These are phyloP conservation scores for Trichonephila clavata DNA, from an alignment of 1,140 invertebrate species.

Conservation along the genomic window DNA sequence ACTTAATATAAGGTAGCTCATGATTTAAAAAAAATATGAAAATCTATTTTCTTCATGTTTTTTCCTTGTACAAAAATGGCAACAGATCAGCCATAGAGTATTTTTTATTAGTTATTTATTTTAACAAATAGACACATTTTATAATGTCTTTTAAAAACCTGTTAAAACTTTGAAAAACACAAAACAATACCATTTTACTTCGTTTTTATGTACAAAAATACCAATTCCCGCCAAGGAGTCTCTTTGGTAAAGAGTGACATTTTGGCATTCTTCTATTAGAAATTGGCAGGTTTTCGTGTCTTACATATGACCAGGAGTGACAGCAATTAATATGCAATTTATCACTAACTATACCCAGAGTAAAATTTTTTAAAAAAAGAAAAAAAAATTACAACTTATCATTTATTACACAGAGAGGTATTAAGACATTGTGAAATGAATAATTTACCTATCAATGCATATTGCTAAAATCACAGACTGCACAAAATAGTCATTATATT, in stretches of 20 bases:
- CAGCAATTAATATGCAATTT: background rate
- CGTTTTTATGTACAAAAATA: slow-evolving; percentile 53
- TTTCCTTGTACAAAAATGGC: slow-evolving; percentile 30
- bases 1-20: no score
- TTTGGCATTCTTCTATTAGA: background rate
- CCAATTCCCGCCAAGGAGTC: slow-evolving; percentile 27
- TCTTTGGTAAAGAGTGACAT: slow-evolving; percentile 38
- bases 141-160: slow-evolving; percentile 21
- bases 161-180: slow-evolving; percentile 45
- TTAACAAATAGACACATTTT: slow-evolving; percentile 9
- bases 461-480: background rate
- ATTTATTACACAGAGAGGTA: background rate
- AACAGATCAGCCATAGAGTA: slow-evolving; percentile 29
- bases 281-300: background rate
- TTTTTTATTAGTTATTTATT: background rate
- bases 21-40: background rate
- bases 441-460: background rate
- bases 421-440: background rate
- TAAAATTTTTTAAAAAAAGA: background rate
- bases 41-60: background rate
- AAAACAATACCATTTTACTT: slow-evolving; percentile 36
- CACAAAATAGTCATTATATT: background rate
- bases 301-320: background rate
- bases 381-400: background rate
- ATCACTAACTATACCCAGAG: background rate